These are phyloP conservation scores for Diadema setosum DNA, from an alignment of 35 echinoderm and acorn worm genomes.

Conservation along the genomic window DNA sequence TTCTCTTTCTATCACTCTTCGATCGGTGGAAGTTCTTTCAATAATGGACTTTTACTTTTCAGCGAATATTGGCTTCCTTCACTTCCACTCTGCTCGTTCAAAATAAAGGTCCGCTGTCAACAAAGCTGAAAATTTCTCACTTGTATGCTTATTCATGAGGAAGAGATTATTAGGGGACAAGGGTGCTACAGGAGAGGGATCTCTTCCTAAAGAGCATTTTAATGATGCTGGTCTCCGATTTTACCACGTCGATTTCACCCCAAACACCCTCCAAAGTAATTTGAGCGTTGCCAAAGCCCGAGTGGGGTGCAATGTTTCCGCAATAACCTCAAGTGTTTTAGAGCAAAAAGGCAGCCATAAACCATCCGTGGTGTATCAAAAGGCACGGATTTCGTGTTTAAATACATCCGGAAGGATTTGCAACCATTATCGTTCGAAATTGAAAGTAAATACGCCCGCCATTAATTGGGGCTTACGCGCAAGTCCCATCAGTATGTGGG, in stretches of 20 bases:
- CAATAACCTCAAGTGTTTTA: conserved; percentile 10
- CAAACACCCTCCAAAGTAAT: not conserved
- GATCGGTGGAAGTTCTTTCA: too few species aligned
- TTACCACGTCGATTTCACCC: not conserved
- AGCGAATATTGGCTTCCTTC: too few species aligned
- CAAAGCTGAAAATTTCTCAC: too few species aligned
- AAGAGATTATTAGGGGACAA: not conserved
- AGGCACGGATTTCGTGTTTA: conserved; percentile 34
- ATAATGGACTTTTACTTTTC: too few species aligned
- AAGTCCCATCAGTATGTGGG: not conserved
- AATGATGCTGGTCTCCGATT: not conserved
- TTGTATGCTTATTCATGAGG: too few species aligned
- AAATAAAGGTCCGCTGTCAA: too few species aligned
- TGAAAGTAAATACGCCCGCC: conserved; percentile 25
- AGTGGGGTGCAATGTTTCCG: not conserved
- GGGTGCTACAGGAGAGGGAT: not conserved
- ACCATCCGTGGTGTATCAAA: not conserved
- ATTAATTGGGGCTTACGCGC: conserved; percentile 31
- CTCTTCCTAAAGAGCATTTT: not conserved
- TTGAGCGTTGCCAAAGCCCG: not conserved
- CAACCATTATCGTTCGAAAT: conserved; percentile 4
- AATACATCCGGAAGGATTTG: conserved; percentile 11
- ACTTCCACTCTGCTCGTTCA: too few species aligned
- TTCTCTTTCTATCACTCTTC: too few species aligned
- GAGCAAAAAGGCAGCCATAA: not conserved